Conservation (phyloP, 2,797 vertebrate species). For the Neosalanx taihuensis region DNA sequence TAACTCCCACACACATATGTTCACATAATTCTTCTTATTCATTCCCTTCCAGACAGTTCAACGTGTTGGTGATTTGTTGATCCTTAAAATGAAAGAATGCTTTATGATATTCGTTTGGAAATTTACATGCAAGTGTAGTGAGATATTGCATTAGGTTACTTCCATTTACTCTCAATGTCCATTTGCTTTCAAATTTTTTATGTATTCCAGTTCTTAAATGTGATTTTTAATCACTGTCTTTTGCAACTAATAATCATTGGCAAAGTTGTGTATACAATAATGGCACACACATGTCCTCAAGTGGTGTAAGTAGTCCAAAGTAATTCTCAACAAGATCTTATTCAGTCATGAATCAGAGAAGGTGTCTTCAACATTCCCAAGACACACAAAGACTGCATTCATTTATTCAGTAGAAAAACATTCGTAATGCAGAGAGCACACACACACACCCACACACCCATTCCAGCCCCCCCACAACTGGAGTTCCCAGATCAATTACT, state of each 20-base stretch:
- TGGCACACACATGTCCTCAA: background rate
- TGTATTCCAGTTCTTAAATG: too few species aligned
- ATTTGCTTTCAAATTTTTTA: too few species aligned
- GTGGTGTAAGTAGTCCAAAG: background rate
- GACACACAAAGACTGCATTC: background rate
- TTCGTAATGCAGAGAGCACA: too few species aligned
- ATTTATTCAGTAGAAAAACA: background rate
- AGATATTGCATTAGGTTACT: too few species aligned
- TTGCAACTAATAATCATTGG: too few species aligned
- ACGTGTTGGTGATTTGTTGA: background rate
- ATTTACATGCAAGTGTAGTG: too few species aligned
- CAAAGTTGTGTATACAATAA: too few species aligned
- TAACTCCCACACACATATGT: background rate
- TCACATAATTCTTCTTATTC: background rate
- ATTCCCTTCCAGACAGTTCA: background rate
- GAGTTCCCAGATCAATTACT: background rate
- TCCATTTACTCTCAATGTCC: too few species aligned
- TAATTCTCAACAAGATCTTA: slow-evolving; percentile 3
- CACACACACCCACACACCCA: too few species aligned
- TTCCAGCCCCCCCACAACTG: background rate
- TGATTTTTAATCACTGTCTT: too few species aligned
- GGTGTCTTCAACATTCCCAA: background rate
- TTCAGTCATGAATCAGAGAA: background rate
- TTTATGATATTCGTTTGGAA: background rate
- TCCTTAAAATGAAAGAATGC: too few species aligned